Base-by-base conservation (phyloP, 2,113 vertebrate genomes). In the Megalops atlanticus region DNA sequence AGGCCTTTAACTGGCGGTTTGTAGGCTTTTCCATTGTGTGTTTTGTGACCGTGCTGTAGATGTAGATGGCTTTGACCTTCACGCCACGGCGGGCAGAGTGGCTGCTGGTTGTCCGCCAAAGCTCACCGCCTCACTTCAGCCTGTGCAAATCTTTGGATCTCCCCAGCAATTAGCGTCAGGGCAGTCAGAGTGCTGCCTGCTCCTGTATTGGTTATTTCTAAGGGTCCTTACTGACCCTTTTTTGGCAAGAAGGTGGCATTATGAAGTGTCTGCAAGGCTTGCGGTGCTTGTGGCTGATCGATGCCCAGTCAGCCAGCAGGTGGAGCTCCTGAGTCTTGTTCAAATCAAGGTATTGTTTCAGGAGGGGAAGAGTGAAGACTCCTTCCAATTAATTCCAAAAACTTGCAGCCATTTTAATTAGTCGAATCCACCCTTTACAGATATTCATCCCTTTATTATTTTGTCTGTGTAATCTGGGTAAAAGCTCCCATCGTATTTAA, bases 311-410 rank as follows among this genome's bases (percentile, higher is more conserved):
- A 82, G 80, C 84, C 88, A 87, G 82, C 83, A 89, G 89, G 81
- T 86, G 88, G 89, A 86, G 88, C 88, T 84, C 41, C 52, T 74
- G 85, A 31, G 6, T 88, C 77, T 83, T 41, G 43, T 40, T 33
- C 47, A 39, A 0, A 10, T 64, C 58, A 2, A 18, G n/a, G n/a
- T n/a, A n/a, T n/a, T 21, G n/a, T 1, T 12, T 69, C 64, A 68
- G 75, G 41, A 54, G 41, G 75, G 27, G 31, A 35, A 24, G 18
- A n/a, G 52, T 27, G 38, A n/a, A 3, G 31, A 49, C 33, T 14
- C 31, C 71, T 15, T 18, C 68, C 52, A 36, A 78, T 76, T 39
- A 80, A 82, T 54, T 41, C 3, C 74, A 14, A 71, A n/a, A 73
- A 39, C 16, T 74, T 49, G 27, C 41, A 74, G 74, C 47, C 14